A percentile compares a stretch with the other conserved stretches of the same genome.
Evolutionary conservation across 2,797 vertebrate species (phyloP).

Genomic region (Melanotaenia maccullochi): DNA sequence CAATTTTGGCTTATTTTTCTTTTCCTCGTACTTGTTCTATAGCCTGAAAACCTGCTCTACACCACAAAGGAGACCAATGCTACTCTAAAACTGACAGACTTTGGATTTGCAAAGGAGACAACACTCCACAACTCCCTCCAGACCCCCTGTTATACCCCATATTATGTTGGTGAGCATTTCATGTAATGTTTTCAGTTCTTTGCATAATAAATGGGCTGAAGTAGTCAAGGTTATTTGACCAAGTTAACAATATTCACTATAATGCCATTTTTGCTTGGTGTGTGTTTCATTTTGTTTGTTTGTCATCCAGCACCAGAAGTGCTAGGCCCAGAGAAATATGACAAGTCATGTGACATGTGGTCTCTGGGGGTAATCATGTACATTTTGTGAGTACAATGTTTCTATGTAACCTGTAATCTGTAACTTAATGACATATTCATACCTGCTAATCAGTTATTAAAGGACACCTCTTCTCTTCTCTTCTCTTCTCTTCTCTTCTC

Average conservation of each 20-base stretch:
- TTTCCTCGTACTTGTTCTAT: not conserved
- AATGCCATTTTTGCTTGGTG: slow-evolving; percentile 5
- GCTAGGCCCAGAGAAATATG: slow-evolving; percentile 96
- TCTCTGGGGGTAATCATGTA: slow-evolving; percentile 97
- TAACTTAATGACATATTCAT: not conserved
- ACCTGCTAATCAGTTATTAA: not conserved
- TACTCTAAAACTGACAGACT: slow-evolving; percentile 94
- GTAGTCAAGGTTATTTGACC: not conserved
- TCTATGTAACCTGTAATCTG: not conserved
- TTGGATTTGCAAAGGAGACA: slow-evolving; percentile 97
- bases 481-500: slow-evolving; percentile 1
- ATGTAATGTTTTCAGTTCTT: not conserved
- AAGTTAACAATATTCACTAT: slow-evolving; percentile 6
- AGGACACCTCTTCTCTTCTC: not conserved
- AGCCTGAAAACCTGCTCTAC: slow-evolving; percentile 98
- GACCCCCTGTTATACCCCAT: slow-evolving; percentile 96
- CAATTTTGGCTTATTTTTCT: not conserved
- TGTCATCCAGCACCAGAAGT: slow-evolving; percentile 90
- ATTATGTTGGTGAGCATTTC: slow-evolving; percentile 92
- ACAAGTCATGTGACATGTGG: slow-evolving; percentile 99
- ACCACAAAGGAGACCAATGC: slow-evolving; percentile 88
- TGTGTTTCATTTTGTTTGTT: slow-evolving; percentile 26
- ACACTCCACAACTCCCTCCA: slow-evolving; percentile 90
- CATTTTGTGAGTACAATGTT: slow-evolving; percentile 91
- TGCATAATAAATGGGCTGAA: not conserved